These are phyloP conservation scores for Beroe forskalii DNA, from an alignment of 37 sponge, comb jelly and placozoan genomes.

Conservation along the genomic window DNA sequence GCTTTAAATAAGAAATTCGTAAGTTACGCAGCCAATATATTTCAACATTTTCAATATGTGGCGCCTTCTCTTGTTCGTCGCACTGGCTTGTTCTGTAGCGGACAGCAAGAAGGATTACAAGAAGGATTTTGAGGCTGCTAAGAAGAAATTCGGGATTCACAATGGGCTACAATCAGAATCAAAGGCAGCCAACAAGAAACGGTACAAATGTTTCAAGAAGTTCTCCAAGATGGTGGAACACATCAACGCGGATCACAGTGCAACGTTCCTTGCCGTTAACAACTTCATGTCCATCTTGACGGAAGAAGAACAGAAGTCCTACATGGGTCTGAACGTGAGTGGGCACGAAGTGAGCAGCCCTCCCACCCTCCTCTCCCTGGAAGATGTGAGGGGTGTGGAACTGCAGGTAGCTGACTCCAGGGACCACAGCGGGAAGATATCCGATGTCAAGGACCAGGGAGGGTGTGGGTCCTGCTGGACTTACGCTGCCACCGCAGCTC, in stretches of 20 bases:
- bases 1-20: too few relatives aligned
- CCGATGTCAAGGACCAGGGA: slow-evolving; percentile 1
- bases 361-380: background rate
- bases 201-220: background rate
- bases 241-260: background rate
- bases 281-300: slow-evolving; percentile 43
- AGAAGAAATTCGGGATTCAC: background rate
- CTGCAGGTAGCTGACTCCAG: background rate
- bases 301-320: background rate
- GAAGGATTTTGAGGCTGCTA: background rate
- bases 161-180: background rate
- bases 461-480: slow-evolving; percentile 47
- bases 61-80: too few relatives aligned
- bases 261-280: background rate
- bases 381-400: background rate
- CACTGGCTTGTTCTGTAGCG: too few relatives aligned
- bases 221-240: background rate
- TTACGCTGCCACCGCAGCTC: slow-evolving; percentile 24
- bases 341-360: background rate
- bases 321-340: background rate
- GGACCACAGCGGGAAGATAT: background rate
- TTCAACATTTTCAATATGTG: too few relatives aligned
- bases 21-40: too few relatives aligned
- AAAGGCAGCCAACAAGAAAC: background rate
- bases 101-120: background rate